Evolutionary conservation across 2,797 vertebrate species (phyloP), one percentile per base, ranked within the genome.

Genomic region (Leptodactylus fallax): DNA sequence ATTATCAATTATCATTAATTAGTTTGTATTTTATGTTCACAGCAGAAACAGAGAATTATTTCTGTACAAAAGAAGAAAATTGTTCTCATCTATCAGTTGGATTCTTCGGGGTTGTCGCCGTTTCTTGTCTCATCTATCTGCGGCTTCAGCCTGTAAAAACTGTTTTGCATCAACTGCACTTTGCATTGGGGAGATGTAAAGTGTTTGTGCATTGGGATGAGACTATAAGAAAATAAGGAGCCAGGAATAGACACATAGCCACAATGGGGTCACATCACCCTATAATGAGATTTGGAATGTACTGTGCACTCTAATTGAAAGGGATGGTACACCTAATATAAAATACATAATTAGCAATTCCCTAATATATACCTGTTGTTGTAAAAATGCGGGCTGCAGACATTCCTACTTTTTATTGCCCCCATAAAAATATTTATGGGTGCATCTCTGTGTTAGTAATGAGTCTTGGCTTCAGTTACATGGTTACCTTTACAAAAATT

Each of bases 131-230:
- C 25, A 53, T 55, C 25, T 25, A 16, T 60, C 58, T 85, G 74
- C 10, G 13, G 51, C 12, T 23, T 77, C 47, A 27, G 61, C 1
- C 19, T 1, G 10, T n/a, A 25, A 3, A 14, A 23, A 36, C 49
- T 56, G 47, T 21, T 82, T 81, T 87, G 85, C 85, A 87, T 82
- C 7, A 63, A n/a, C 49, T 53, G 9, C 56, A 19, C 56, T 27
- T 72, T 27, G 79, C 79, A 74, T 74, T 63, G 25, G 21, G 25
- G 13, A 71, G 9, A 87, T 82, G 86, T 69, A 87, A 87, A 87
- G 17, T 76, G 67, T 74, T 23, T 13, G 53, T 9, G 76, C 47
- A 71, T 1, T 53, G 16, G 81, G 23, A 77, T 6, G 61, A 63
- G 60, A n/a, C 10, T 2, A 47, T 76, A 76, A 60, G 58, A 16